These are phyloP conservation scores for Fukomys damarensis DNA, from an alignment of 2,113 vertebrate genomes.

Conservation along the genomic window DNA sequence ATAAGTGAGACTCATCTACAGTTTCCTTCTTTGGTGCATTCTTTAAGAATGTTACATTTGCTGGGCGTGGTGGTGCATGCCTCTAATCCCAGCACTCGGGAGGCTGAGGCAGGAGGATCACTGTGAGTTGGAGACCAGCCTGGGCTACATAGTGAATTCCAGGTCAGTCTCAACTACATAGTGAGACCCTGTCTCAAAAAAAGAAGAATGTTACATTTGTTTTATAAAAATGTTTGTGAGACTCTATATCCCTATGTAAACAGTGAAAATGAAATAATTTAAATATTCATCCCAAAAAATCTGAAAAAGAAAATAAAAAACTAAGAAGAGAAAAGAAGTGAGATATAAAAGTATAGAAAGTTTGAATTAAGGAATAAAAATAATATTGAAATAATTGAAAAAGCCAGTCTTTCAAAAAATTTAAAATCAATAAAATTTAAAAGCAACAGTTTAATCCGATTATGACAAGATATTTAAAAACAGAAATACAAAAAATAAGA, in stretches of 20 bases:
- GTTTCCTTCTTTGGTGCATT: not conserved
- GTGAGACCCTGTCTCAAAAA: too few relatives aligned
- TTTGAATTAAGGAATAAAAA: not conserved
- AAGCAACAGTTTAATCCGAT: not conserved
- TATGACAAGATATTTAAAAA: not conserved
- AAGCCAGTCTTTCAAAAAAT: too few relatives aligned
- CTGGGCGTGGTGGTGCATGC: too few relatives aligned
- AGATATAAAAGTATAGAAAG: not conserved
- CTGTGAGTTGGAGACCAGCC: too few relatives aligned
- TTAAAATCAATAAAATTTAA: too few relatives aligned
- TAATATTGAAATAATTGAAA: not conserved
- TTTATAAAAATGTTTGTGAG: conserved; percentile 1
- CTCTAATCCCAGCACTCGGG: too few relatives aligned
- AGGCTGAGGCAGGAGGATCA: too few relatives aligned
- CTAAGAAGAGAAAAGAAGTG: not conserved
- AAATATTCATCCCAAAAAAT: conserved; percentile 3
- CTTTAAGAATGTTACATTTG: not conserved
- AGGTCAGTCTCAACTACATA: too few relatives aligned
- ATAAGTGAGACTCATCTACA: not conserved
- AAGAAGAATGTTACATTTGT: not conserved
- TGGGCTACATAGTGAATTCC: too few relatives aligned
- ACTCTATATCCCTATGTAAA: not conserved
- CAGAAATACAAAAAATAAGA: not conserved
- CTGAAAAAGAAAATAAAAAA: not conserved
- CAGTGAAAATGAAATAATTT: not conserved